Evolutionary conservation across 2,797 vertebrate species (phyloP).

Genomic region (Alfaro cultratus): DNA sequence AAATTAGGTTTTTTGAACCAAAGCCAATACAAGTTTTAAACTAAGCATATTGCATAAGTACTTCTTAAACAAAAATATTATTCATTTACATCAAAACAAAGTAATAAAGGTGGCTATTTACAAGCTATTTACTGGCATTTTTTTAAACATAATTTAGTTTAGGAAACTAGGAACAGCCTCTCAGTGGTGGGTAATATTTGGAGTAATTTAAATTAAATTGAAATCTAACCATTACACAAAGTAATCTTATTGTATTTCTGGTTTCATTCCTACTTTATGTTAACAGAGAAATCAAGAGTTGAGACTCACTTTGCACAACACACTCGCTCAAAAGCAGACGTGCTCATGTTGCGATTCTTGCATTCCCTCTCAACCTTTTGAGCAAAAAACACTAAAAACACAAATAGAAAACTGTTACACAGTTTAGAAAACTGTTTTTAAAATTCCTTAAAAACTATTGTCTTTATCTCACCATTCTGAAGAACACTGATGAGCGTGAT

Average conservation of each 20-base stretch:
- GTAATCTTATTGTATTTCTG: background rate
- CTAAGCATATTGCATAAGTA: background rate
- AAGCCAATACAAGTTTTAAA: background rate
- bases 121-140: constrained; percentile 1
- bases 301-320: constrained; percentile 92
- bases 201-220: constrained; percentile 13
- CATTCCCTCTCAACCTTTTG: constrained; percentile 91
- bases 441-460: background rate
- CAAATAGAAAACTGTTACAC: background rate
- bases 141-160: background rate
- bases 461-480: constrained; percentile 88
- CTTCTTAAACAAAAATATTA: background rate
- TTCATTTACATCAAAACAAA: background rate
- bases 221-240: constrained; percentile 5
- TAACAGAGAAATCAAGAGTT: background rate
- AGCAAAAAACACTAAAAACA: constrained; percentile 87
- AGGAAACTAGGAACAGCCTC: constrained; percentile 31
- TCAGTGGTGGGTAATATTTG: background rate
- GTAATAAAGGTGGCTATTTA: constrained; percentile 22
- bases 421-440: background rate
- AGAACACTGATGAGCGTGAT: constrained; percentile 91
- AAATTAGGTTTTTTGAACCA: background rate
- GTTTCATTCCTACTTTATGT: background rate
- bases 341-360: constrained; percentile 69
- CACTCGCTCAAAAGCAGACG: constrained; percentile 86